phyloP scores from a whole-genome alignment of 1,140 invertebrate species.

The Drosophila repletoides region DNA sequence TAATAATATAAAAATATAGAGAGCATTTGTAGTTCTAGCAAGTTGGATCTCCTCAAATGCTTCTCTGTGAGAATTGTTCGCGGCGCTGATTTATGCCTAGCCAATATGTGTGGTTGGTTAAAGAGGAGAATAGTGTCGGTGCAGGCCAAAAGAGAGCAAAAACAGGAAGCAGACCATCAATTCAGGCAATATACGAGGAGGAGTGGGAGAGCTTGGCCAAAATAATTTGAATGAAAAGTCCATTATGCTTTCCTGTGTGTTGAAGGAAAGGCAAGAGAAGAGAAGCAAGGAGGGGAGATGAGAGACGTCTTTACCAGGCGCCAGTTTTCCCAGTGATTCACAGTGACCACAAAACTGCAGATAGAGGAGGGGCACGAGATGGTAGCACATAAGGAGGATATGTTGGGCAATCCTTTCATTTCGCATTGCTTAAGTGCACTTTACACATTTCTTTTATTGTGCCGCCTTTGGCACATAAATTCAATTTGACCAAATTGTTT shows the following conservation, averaged over 20 bases:
- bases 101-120: conserved; percentile 46
- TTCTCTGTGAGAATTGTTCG: not conserved
- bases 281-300: conserved; percentile 32
- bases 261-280: conserved; percentile 42
- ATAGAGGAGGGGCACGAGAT: not conserved
- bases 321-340: conserved; percentile 58
- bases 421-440: conserved; percentile 72
- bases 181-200: conserved; percentile 60
- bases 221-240: conserved; percentile 82
- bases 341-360: conserved; percentile 65
- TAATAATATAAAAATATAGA: too few species aligned
- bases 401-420: conserved; percentile 57
- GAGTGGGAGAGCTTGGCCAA: conserved; percentile 37
- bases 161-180: conserved; percentile 72
- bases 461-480: conserved; percentile 65
- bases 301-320: conserved; percentile 52
- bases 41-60: too few species aligned
- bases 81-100: conserved; percentile 55
- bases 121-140: not conserved
- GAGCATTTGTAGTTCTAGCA: not conserved
- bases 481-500: conserved; percentile 72
- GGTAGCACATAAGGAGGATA: not conserved
- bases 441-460: conserved; percentile 72
- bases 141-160: conserved; percentile 33
- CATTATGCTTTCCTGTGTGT: conserved; percentile 74